A percentile compares a stretch with the other conserved stretches of the same genome.
Conservation (phyloP, 2,888 invertebrate species). For the Melinaea menophilus region DNA sequence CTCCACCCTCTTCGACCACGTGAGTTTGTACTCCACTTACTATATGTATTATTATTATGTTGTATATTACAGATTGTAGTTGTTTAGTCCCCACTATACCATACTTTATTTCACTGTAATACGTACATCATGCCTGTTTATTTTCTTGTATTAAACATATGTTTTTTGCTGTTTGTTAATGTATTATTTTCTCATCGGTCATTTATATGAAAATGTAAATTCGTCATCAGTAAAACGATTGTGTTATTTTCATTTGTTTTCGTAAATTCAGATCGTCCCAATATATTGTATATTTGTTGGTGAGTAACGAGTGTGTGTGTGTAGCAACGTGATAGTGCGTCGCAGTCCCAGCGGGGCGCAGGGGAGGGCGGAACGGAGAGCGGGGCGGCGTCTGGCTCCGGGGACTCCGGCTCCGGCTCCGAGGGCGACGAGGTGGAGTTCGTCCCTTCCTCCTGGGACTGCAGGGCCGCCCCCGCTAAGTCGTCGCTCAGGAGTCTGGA, state of each 20-base stretch:
- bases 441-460: constrained; percentile 90
- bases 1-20: constrained; percentile 67
- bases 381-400: constrained; percentile 32
- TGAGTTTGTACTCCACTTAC: constrained; percentile 44
- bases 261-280: not conserved
- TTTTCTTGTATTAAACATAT: no score
- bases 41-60: constrained; percentile 29
- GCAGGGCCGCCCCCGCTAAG: constrained; percentile 85
- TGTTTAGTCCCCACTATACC: not conserved
- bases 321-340: constrained; percentile 51
- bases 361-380: constrained; percentile 29
- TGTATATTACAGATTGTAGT: not conserved
- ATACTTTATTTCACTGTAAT: not conserved
- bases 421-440: constrained; percentile 84
- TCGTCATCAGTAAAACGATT: no score
- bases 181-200: not conserved
- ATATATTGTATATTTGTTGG: not conserved
- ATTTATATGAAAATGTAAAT: not conserved
- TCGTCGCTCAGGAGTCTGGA: constrained; percentile 79
- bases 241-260: not conserved
- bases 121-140: no score
- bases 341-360: constrained; percentile 32
- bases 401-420: constrained; percentile 62
- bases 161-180: not conserved
- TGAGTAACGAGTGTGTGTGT: not conserved